Evolutionary conservation across 2,113 vertebrate genomes (phyloP).

Genomic region (Embiotoca jacksoni): DNA sequence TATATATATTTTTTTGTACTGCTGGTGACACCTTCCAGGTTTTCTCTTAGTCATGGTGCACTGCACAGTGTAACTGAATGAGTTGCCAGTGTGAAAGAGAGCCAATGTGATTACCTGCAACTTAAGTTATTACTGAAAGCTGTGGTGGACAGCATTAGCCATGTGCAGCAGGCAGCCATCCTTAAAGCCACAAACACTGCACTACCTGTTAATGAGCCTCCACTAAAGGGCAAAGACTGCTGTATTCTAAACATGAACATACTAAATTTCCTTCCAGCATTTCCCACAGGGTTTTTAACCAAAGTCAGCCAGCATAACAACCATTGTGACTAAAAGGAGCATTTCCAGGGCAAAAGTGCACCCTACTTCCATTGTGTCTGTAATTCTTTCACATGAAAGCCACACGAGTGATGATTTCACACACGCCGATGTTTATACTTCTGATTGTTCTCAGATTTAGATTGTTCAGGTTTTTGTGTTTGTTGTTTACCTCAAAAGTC

Average conservation of each 20-base stretch:
- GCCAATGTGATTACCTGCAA: constrained; percentile 50
- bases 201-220: constrained; percentile 2
- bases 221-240: neutral
- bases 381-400: neutral
- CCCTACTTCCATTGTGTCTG: neutral
- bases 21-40: neutral
- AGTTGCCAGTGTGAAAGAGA: constrained; percentile 2
- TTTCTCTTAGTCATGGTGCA: constrained; percentile 3
- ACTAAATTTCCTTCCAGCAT: neutral
- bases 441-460: neutral
- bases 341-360: neutral
- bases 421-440: neutral
- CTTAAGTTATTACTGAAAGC: constrained; percentile 62
- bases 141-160: constrained; percentile 19
- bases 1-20: neutral
- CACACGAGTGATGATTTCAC: neutral
- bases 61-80: neutral
- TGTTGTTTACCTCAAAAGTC: neutral
- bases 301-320: neutral
- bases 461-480: neutral
- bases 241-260: neutral
- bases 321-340: neutral
- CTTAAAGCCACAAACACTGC: constrained; percentile 12
- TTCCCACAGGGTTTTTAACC: neutral
- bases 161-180: neutral